phyloP scores from a whole-genome alignment of 2,113 vertebrate species.

The Alexandromys fortis region DNA sequence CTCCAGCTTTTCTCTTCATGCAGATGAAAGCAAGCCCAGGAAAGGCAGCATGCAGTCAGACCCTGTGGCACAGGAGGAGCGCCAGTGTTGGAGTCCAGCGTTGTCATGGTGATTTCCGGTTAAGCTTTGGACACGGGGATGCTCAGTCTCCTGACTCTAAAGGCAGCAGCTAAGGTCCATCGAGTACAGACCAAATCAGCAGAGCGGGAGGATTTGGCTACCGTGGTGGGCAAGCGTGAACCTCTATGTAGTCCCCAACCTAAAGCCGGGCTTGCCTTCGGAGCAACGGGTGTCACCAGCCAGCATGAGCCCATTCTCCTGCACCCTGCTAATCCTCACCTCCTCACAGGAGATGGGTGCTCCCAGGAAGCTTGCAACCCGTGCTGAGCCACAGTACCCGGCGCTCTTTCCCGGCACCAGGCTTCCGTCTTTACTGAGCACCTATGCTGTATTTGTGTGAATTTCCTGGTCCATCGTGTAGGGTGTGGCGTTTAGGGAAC shows the following conservation, averaged over 20 bases:
- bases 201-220: rapidly evolving
- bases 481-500: background rate
- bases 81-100: background rate
- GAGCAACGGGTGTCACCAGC: background rate
- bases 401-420: too few species aligned
- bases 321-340: background rate
- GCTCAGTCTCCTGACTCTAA: background rate
- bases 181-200: background rate
- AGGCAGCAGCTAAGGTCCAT: background rate
- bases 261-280: background rate
- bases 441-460: rapidly evolving
- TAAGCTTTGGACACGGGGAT: background rate
- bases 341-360: too few species aligned
- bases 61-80: background rate
- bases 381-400: rapidly evolving
- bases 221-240: background rate
- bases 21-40: background rate
- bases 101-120: too few species aligned
- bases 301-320: background rate
- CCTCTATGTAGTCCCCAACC: background rate
- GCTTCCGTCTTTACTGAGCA: background rate
- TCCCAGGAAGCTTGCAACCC: background rate
- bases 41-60: background rate
- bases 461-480: background rate
- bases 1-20: background rate